Base-by-base conservation (phyloP, 2,888 invertebrate genomes). In the Salticus scenicus region DNA sequence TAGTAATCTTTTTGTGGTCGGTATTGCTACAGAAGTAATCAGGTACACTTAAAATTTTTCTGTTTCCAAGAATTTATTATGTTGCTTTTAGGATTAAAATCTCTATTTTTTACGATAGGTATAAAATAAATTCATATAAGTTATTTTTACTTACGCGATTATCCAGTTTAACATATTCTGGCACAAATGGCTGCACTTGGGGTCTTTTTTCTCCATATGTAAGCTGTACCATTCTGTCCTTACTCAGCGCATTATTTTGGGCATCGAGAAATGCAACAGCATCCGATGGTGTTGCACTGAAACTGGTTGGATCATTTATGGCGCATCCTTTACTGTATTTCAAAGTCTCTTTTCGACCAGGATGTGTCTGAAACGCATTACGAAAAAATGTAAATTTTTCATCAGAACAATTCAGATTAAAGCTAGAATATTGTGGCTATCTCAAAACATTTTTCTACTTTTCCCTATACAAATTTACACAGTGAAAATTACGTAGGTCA, bases 151-250 rank as follows among this genome's bases (percentile, higher is more conserved):
- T 73, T 31, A 80, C 80, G 28, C 67, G 72, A 0, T 4, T 27
- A 51, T 51, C 67, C 80, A 80, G 37, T 28, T 73, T 47, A 0
- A 51, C 67, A 10, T 20, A 80, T 7, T 31, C 31, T 0, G 80
- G 80, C 1, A 24, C 24, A 24, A 80, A 80, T 2, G 31, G 33
- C 20, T 37, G 47, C 17, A 73, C 31, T 2, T 42, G 1, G 0
- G 72, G 47, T 33, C 28, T 47, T 10, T 47, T 42, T 0, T 72
- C 73, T 0, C 80, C 80, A 17, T 80, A 80, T 0, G 80, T 80
- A 8, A 73, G 73, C 20, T 80, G 67, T 24, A 73, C 51, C 51
- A 80, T 30, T 1, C 37, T 30, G 4, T 72, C 66, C 24, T 71
- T 72, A 17, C 20, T 41, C 7, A 67, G 57, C 8, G 17, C n/a